phyloP scores from a whole-genome alignment of 1,140 invertebrate genomes.

The Pygmarrhopalites habei region DNA sequence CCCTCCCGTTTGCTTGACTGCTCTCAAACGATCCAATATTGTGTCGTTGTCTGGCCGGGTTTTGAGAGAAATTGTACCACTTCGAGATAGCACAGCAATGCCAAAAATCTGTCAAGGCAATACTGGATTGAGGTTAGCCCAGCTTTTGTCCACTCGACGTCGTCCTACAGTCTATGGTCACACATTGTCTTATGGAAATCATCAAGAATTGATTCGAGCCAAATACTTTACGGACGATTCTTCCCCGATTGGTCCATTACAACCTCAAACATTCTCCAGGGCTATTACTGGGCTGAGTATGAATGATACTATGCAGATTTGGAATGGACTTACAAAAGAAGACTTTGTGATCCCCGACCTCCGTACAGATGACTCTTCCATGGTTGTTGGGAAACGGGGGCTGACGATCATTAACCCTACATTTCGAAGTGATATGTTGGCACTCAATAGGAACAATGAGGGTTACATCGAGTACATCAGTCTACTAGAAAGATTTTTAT shows the following conservation, averaged over 20 bases:
- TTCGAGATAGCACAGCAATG: too few relatives aligned
- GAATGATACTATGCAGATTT: neutral
- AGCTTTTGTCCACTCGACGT: too few relatives aligned
- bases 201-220: neutral
- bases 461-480: too few relatives aligned
- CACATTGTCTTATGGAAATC: neutral
- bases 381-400: neutral
- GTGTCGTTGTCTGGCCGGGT: too few relatives aligned
- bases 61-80: too few relatives aligned
- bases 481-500: too few relatives aligned
- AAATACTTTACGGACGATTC: neutral
- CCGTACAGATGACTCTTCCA: neutral
- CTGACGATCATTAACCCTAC: too few relatives aligned
- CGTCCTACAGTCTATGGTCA: neutral
- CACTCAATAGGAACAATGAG: too few relatives aligned
- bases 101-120: neutral
- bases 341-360: neutral
- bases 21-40: slow-evolving; percentile 6
- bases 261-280: neutral
- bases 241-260: neutral
- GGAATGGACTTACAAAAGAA: neutral
- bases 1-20: slow-evolving; percentile 1
- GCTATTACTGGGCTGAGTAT: neutral
- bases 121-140: neutral
- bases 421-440: too few relatives aligned